Evolutionary conservation across 2,888 invertebrate genomes (phyloP), one percentile per base, ranked within the genome.

Genomic region (Melanostoma mellinum): DNA sequence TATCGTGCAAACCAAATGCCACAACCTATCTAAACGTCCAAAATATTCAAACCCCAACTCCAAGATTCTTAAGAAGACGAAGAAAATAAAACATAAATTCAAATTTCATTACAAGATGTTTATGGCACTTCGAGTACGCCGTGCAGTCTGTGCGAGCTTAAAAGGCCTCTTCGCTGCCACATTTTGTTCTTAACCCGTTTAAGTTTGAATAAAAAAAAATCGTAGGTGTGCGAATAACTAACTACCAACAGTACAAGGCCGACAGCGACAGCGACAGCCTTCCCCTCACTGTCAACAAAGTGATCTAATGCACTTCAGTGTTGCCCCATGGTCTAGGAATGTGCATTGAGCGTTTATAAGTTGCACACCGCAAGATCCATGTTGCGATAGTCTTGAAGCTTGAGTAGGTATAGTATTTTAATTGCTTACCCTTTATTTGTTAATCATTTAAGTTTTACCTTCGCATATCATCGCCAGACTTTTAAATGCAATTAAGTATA

Each of bases 11-110:
- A 20, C 73, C n/a, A 78, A 84, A 78, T 79, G 79, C 78, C 79
- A 71, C 60, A 71, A 74, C 74, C 74, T 79, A 81, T 78, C 84
- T 69, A 84, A 74, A 79, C 44, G 84, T 79, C 84, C 71, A 56
- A 84, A 74, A 65, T 58, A 60, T 69, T 73, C 73, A 73, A 73
- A 48, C 50, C 35, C 36, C 33, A 30, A 52, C 46, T 68, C 60
- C 52, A 44, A 71, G 71, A 76, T 71, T 65, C 63, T 65, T 65
- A 71, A 53, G 58, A 46, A 52, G 58, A 46, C 36, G 46, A 30
- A 73, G 42, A 9, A 9, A 5, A 50, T 10, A 56, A 35, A 42
- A 32, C 3, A 10, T 20, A 20, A 20, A 20, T 20, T 20, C 20
- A 20, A 20, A 20, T 20, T 20, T 20, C 53, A 61, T 38, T 52